phyloP scores from a whole-genome alignment of 2,797 vertebrate genomes.

The Phataginus tetradactyla region DNA sequence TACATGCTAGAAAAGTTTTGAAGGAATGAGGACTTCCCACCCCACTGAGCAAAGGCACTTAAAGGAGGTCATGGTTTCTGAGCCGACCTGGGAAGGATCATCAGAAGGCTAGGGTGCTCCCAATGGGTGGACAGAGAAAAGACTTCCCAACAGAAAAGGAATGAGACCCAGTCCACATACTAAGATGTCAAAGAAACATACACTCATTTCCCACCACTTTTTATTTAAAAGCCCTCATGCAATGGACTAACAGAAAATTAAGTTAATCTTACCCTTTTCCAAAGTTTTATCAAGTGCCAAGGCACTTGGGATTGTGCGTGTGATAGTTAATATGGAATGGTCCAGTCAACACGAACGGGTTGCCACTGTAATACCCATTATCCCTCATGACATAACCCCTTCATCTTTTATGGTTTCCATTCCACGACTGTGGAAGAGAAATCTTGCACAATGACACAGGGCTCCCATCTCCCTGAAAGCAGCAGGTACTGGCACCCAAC shows the following conservation, averaged over 20 bases:
- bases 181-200: not conserved
- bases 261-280: not conserved
- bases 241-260: constrained; percentile 9
- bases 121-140: not conserved
- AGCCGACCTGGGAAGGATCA: not conserved
- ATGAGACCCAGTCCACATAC: not conserved
- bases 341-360: not conserved
- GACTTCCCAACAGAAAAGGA: not conserved
- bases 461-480: not conserved
- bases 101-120: not conserved
- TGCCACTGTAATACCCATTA: not conserved
- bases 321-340: not conserved
- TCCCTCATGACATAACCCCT: not conserved
- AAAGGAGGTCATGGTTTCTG: not conserved
- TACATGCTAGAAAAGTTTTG: not conserved
- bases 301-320: not conserved
- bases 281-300: not conserved
- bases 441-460: not conserved
- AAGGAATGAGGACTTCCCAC: not conserved
- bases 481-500: not conserved
- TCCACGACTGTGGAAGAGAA: not conserved
- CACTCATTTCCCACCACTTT: not conserved
- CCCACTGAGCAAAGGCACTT: not conserved
- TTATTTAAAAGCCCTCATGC: not conserved
- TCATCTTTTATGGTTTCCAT: not conserved